Conservation (phyloP, 2,888 invertebrate species). For the Eristalis tenax region DNA sequence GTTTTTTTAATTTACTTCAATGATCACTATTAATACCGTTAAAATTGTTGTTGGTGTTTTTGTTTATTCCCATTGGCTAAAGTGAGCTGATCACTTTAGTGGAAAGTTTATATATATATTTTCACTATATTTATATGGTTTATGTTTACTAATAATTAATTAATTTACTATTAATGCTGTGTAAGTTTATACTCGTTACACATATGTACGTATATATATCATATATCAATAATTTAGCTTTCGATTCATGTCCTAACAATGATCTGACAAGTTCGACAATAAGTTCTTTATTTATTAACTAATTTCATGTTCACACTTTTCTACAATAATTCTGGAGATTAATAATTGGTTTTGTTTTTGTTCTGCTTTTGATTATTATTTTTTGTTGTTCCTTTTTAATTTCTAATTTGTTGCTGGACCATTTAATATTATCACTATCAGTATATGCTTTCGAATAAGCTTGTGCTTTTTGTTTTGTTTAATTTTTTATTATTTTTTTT, state of each 20-base stretch:
- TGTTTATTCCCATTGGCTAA: conserved; percentile 34
- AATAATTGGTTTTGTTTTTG: conserved; percentile 1
- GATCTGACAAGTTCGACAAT: too few relatives aligned
- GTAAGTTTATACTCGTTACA: not conserved
- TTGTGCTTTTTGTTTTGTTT: conserved; percentile 7
- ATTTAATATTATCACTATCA: conserved; percentile 54
- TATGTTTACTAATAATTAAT: not conserved
- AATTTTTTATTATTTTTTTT: not conserved
- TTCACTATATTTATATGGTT: not conserved
- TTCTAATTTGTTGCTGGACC: conserved; percentile 64
- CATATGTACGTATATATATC: not conserved
- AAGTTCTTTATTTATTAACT: too few relatives aligned
- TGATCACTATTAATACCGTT: conserved; percentile 8
- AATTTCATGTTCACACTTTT: too few relatives aligned
- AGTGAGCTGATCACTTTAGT: conserved; percentile 33
- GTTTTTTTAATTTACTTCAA: not conserved
- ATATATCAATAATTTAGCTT: not conserved
- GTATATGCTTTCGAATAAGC: conserved; percentile 36
- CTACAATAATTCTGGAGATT: not conserved
- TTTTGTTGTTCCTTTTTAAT: not conserved
- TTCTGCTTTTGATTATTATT: conserved; percentile 2
- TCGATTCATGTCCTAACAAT: too few relatives aligned
- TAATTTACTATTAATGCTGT: not conserved
- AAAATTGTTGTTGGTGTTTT: not conserved
- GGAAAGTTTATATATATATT: conserved; percentile 12